Base-by-base conservation (phyloP, 2,888 invertebrate genomes). In the Pyrochroa serraticornis region DNA sequence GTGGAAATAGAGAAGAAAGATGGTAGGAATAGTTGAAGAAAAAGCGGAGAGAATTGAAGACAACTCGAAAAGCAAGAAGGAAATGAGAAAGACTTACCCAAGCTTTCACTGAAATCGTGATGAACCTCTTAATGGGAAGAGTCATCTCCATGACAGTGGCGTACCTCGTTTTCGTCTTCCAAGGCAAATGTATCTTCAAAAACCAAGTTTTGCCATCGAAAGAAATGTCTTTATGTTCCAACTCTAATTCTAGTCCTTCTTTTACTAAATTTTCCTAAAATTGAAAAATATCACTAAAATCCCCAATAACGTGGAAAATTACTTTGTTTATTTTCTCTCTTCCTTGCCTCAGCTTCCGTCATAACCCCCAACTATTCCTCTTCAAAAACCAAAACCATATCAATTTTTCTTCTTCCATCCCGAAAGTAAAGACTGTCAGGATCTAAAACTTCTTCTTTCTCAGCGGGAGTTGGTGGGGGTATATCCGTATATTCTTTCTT, bases 71-170 rank as follows among this genome's bases (percentile, higher is more conserved):
- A 22, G 22, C 22, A 22, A 22, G 22, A 22, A 2, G 22, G 22
- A 22, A 22, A 12, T 14, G 8, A 36, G 22, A 47, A 35, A n/a
- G 14, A 76, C 84, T 82, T 78, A 92, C 92, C 92, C 92, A 92
- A 42, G 91, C 90, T 74, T 90, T 91, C 0, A 92, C 92, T 10
- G 92, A 91, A 47, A 93, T 91, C 0, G 92, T 91, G 62, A 93
- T 91, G 68, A 93, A 91, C 49, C 92, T 81, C 77, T 93, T 94
- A 0, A 92, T 89, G 0, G 95, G 95, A 70, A 93, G 81, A 76
- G 94, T 95, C 73, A 95, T 82, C 53, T 92, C 92, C 82, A 94
- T 91, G 1, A 95, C 88, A 71, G 94, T 93, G 0, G 95, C 94
- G 54, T 94, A 87, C 55, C 93, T 84, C 61, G 90, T 87, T 74